Conservation (phyloP, 2,888 invertebrate species). For the Ferdinandea cuprea region DNA sequence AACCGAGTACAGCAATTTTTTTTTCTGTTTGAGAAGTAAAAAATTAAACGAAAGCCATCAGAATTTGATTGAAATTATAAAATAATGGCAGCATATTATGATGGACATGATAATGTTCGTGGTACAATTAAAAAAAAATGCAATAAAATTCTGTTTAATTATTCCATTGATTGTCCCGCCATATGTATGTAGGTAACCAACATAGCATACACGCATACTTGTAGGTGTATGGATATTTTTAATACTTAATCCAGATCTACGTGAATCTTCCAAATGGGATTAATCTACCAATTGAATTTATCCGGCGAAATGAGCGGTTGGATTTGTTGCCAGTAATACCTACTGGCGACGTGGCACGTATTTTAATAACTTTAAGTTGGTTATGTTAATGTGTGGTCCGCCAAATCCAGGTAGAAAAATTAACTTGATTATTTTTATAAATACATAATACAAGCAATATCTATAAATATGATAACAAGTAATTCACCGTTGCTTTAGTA, state of each 20-base stretch:
- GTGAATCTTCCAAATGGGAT: slow-evolving; percentile 42
- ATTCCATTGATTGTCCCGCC: slow-evolving; percentile 6
- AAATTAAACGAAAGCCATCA: slow-evolving; percentile 31
- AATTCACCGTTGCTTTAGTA: no score
- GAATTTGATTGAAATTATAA: slow-evolving; percentile 36
- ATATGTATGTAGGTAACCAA: no score
- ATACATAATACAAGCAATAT: no score
- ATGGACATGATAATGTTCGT: slow-evolving; percentile 22
- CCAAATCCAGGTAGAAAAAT: neutral
- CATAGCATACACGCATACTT: no score
- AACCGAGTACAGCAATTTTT: slow-evolving; percentile 1
- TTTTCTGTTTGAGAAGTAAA: neutral
- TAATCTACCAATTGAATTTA: slow-evolving; percentile 47
- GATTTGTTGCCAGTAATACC: slow-evolving; percentile 25
- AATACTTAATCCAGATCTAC: slow-evolving; percentile 52
- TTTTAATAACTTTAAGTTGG: no score
- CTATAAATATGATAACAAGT: no score
- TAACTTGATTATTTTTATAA: no score
- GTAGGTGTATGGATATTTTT: slow-evolving; percentile 26
- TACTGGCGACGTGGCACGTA: slow-evolving; percentile 5
- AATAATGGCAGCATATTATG: slow-evolving; percentile 28
- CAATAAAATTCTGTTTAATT: slow-evolving; percentile 48
- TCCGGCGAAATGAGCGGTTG: slow-evolving; percentile 44
- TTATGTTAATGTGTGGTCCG: no score
- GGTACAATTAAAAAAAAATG: slow-evolving; percentile 28